Evolutionary conservation across 2,113 vertebrate species (phyloP), one percentile per base, ranked within the genome.

Genomic region (Phrynosoma platyrhinos): DNA sequence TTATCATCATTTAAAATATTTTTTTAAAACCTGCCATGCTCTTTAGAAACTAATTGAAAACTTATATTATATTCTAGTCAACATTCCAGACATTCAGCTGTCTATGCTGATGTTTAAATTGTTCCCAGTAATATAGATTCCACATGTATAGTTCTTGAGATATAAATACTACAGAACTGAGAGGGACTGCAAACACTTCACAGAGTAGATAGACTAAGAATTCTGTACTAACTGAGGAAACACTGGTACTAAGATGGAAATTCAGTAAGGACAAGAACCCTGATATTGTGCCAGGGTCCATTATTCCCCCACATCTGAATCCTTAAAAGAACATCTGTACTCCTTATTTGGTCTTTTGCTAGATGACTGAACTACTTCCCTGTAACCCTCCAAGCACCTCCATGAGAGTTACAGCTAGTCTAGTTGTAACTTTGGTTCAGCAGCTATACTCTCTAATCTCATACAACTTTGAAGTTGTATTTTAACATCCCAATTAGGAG

Each of bases 21-120:
- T 58, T 52, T 58, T 74, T 27, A 42, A 84, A 72, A 55, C 13
- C n/a, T 66, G 21, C 47, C 32, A 16, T 27, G 53, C 23, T 62
- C n/a, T 62, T 53, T 75, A 62, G 53, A 84, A 84, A 84, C 25
- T 14, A 84, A 84, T 32, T 30, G 42, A 7, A 84, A 84, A 74
- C 16, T 32, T 58, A 18, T n/a, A 79, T 12, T 23, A 32, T 23
- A 20, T 68, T 83, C 82, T 78, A 72, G 42, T 30, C 30, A n/a
- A 52, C 68, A 53, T 32, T 72, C 68, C 42, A 71, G 47, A 58
- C 21, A 1, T 58, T 75, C 64, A 53, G 25, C 16, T 36, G 83
- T 40, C 71, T 58, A 42, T 40, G 32, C 14, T 62, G 53, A 32
- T 62, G 21, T 84, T 84, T 76, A 84, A 84, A 75, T 62, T 76